Percentiles rank a stretch among this genome's conserved stretches.
Evolutionary conservation across 2,888 invertebrate species (phyloP).

Genomic region (Muschampia plurimacula): DNA sequence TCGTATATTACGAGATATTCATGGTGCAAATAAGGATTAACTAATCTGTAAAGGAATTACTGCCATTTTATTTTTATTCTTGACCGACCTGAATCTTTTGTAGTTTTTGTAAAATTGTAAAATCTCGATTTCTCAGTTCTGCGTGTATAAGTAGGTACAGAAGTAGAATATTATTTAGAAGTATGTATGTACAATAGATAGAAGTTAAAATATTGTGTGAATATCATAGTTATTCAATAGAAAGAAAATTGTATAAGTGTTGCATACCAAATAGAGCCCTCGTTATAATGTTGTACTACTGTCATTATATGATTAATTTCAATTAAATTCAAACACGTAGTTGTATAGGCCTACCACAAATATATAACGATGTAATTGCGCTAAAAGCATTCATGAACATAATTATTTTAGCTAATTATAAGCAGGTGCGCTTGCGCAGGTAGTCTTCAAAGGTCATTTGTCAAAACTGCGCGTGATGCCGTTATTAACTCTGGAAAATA

Average conservation of each 20-base stretch:
- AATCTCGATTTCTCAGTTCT: neutral
- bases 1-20: slow-evolving; percentile 1
- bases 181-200: neutral
- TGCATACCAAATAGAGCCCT: neutral
- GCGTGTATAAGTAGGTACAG: neutral
- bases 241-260: neutral
- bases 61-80: slow-evolving; percentile 25
- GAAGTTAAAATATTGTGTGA: neutral
- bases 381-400: too few species aligned
- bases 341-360: neutral
- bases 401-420: too few species aligned
- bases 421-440: too few species aligned
- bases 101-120: slow-evolving; percentile 6
- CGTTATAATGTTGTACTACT: slow-evolving; percentile 9
- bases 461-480: too few species aligned
- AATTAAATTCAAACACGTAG: neutral
- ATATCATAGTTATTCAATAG: neutral
- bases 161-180: neutral
- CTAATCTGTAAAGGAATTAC: slow-evolving; percentile 11
- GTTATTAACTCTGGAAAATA: too few species aligned
- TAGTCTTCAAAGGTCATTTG: too few species aligned
- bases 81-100: neutral
- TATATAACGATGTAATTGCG: neutral
- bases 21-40: slow-evolving; percentile 26
- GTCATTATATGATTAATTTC: slow-evolving; percentile 4